Evolutionary conservation across 2,888 invertebrate species (phyloP).

Genomic region (Drosophila silvestris): DNA sequence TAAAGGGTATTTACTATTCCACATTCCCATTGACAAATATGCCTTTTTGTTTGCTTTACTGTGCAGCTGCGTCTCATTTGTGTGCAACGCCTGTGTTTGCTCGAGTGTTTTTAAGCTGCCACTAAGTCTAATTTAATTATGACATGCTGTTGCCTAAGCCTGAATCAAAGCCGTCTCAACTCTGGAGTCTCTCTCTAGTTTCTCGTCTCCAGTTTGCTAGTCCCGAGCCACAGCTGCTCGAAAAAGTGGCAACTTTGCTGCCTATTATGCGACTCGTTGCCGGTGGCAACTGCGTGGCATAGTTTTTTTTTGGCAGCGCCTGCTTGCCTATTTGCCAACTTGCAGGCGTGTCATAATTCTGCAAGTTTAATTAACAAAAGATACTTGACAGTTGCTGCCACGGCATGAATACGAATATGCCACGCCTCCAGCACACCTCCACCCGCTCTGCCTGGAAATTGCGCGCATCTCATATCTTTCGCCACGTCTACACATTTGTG

Average conservation of each 20-base stretch:
- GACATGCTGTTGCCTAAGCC: slow-evolving; percentile 72
- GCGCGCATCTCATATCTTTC: slow-evolving; percentile 4
- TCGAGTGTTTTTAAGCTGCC: slow-evolving; percentile 74
- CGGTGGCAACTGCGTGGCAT: slow-evolving; percentile 55
- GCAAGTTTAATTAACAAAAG: slow-evolving; percentile 81
- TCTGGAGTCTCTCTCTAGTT: not conserved
- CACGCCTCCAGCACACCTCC: not conserved
- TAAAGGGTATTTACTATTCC: slow-evolving; percentile 12
- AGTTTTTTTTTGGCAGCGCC: slow-evolving; percentile 50
- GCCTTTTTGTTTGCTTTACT: slow-evolving; percentile 15
- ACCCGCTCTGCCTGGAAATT: not conserved
- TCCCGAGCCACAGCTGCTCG: slow-evolving; percentile 27
- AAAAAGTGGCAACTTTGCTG: slow-evolving; percentile 36
- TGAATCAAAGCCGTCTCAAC: slow-evolving; percentile 5
- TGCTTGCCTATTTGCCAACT: slow-evolving; percentile 51
- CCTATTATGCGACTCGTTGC: slow-evolving; percentile 58
- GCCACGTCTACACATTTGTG: slow-evolving; percentile 57
- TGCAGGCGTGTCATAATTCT: slow-evolving; percentile 77
- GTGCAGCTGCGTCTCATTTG: slow-evolving; percentile 19
- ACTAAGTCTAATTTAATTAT: slow-evolving; percentile 81
- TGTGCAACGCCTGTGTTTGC: slow-evolving; percentile 57
- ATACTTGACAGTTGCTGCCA: slow-evolving; percentile 78
- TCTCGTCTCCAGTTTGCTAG: slow-evolving; percentile 3
- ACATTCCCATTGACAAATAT: not conserved
- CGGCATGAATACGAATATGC: slow-evolving; percentile 74